Base-by-base conservation (phyloP, 2,797 vertebrate species). In the Falco peregrinus region DNA sequence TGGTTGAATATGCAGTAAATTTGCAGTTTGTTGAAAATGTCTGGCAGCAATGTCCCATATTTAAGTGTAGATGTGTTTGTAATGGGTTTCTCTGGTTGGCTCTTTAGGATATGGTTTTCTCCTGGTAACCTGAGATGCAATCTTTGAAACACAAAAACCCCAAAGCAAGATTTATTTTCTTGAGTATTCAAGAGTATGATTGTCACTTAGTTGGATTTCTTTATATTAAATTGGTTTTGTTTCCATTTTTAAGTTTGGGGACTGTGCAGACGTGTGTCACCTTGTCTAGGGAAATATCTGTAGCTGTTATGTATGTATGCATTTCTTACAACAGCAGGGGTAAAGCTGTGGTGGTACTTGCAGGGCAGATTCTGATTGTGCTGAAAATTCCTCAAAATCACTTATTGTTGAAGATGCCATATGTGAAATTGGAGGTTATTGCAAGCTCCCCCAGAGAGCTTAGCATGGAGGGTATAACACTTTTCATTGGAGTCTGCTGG, bases 101-200 rank as follows among this genome's bases (percentile, higher is more conserved):
- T 94, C 21, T 91, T 84, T 15, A 48, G 57, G 45, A 51, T 89
- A 47, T 9, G n/a, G 26, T 76, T 85, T 75, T 76, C 41, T 76
- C 87, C 76, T 93, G 81, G 57, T 92, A 84, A 88, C 31, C 39
- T 77, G 83, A 91, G 93, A 73, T 33, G 21, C 16, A 63, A 2
- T 19, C 8, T 73, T 43, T 76, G 70, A 77, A 87, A 70, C 10
- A 20, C 51, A 85, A 50, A 59, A 51, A 1, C 4, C 8, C 15
- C 15, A 1, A 41, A 77, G 3, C 3, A 65, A 13, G 39, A 60
- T 41, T 25, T 63, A 3, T 64, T 75, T 85, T 63, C 35, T 63
- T 43, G 41, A 43, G 41, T 43, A 43, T 14, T 43, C 41, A 43
- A 43, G 26, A 61, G 19, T 53, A 37, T 25, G 59, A 19, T 47